Percentiles rank a stretch among this genome's conserved stretches.
Conservation (phyloP, 2,113 vertebrate species). For the Microcebus ravelobensis region DNA sequence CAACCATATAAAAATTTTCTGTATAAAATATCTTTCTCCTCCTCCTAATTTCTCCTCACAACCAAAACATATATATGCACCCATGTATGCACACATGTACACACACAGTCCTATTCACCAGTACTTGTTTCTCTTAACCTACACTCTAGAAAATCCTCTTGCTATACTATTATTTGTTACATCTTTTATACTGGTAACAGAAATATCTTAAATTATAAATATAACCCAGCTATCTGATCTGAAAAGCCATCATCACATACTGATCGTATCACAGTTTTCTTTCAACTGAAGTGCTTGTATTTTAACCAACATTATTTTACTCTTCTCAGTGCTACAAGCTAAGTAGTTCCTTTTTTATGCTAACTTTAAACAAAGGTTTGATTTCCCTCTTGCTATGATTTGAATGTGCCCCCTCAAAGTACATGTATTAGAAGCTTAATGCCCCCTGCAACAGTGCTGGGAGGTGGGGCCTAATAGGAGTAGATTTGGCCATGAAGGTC, state of each 20-base stretch:
- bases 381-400: background rate
- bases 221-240: constrained; percentile 53
- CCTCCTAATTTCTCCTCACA: background rate
- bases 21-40: background rate
- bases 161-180: constrained; percentile 53
- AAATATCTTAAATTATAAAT: constrained; percentile 79
- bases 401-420: background rate
- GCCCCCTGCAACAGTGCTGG: background rate
- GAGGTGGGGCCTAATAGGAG: background rate
- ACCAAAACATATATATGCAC: background rate
- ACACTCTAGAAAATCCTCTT: constrained; percentile 37
- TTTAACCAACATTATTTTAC: background rate
- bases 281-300: constrained; percentile 26
- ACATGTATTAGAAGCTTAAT: background rate
- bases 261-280: constrained; percentile 50
- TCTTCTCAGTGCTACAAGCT: background rate
- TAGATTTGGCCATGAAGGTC: background rate
- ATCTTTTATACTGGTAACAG: constrained; percentile 61
- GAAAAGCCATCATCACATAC: constrained; percentile 34
- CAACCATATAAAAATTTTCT: background rate
- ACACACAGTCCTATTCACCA: background rate
- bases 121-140: background rate
- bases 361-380: background rate
- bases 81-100: background rate
- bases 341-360: background rate